Evolutionary conservation across 2,888 invertebrate genomes (phyloP).

Genomic region (Flexamia atlantica): DNA sequence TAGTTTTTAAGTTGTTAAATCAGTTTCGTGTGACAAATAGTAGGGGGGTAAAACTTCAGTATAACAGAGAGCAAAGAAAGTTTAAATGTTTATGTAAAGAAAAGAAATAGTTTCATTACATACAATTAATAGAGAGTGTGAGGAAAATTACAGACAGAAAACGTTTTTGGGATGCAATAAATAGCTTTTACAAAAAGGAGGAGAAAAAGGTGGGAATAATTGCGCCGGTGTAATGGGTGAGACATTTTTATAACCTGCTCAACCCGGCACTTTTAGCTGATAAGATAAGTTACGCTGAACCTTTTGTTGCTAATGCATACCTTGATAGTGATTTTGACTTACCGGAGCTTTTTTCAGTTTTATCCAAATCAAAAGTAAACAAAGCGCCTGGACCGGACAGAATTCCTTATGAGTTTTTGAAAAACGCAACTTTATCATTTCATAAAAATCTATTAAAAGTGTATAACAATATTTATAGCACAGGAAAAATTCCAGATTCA

Average conservation of each 20-base stretch:
- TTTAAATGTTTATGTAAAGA: constrained; percentile 18
- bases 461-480: constrained; percentile 43
- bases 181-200: constrained; percentile 31
- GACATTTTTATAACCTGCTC: constrained; percentile 32
- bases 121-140: neutral
- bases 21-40: constrained; percentile 20
- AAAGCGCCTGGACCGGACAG: constrained; percentile 55
- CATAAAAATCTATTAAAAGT: neutral
- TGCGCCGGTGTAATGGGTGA: constrained; percentile 26
- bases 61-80: constrained; percentile 2
- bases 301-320: constrained; percentile 1
- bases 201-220: constrained; percentile 6
- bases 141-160: constrained; percentile 7
- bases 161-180: constrained; percentile 24
- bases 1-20: constrained; percentile 36
- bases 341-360: neutral
- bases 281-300: constrained; percentile 50
- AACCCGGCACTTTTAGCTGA: constrained; percentile 24
- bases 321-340: constrained; percentile 18
- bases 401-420: constrained; percentile 55
- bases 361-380: constrained; percentile 32
- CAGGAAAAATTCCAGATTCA: constrained; percentile 20
- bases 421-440: neutral
- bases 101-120: constrained; percentile 21
- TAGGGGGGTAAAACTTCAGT: neutral